Evolutionary conservation across 2,113 vertebrate genomes (phyloP), one percentile per base, ranked within the genome.

Genomic region (Physeter macrocephalus): DNA sequence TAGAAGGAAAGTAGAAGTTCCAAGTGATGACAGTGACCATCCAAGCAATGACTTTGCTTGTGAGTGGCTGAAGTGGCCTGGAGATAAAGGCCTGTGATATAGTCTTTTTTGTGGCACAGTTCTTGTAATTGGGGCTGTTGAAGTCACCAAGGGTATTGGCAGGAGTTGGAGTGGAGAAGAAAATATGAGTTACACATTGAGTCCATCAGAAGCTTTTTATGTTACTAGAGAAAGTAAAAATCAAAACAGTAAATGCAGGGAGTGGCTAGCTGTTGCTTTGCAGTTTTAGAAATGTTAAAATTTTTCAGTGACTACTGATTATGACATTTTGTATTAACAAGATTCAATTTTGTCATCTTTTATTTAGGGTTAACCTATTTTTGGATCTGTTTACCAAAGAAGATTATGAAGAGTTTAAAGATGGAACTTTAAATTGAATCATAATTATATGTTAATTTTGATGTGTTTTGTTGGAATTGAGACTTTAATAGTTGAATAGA

Each of bases 341-440:
- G 15, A 49, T 64, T 90, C 31, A 89, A 61, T 90, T 93, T 96
- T 96, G 59, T 97, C 49, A 74, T 67, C 69, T 97, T 97, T 88
- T 62, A 74, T 93, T 96, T 97, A 97, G 97, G 94, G 61, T 61
- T 93, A 93, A 61, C 71, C 20, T 87, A 1, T 90, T 49, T 93
- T 67, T 96, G 97, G 93, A 90, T 82, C 86, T 93, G 3, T 88
- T 95, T 87, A 49, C 54, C 31, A 67, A 61, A 86, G 97, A 97
- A 94, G 95, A 97, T 71, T 81, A 57, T 90, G 93, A 97, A 96
- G 91, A 97, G 1, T 92, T 80, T 71, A 93, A 95, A 96, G 93
- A 87, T 69, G 62, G 14, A 94, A 77, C 21, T 31, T 93, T 81
- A 80, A 97, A 86, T 92, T 84, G 64, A 93, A 67, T 96, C 39